Percentiles rank a stretch among this genome's conserved stretches.
These are phyloP conservation scores for Physella acuta DNA, from an alignment of 1,140 invertebrate species.

Conservation along the genomic window DNA sequence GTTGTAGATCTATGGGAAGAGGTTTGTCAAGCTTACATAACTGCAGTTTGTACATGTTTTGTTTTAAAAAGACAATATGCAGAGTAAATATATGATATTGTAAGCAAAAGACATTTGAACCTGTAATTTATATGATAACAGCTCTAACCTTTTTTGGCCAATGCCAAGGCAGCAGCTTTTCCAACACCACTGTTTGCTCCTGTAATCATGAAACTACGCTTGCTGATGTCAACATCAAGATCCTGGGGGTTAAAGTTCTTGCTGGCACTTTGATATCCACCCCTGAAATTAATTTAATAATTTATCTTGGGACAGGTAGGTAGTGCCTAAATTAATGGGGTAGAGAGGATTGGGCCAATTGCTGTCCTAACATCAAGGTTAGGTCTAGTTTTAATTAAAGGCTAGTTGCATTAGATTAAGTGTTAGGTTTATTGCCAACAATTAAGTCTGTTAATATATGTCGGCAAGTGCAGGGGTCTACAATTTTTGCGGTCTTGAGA, in stretches of 20 bases:
- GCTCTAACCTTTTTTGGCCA: slow-evolving; percentile 51
- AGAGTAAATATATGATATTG: no score
- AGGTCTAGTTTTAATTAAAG: background rate
- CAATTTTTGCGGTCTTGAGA: no score
- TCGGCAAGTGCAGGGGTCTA: no score
- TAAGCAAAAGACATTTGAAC: no score
- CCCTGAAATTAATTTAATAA: slow-evolving; percentile 34
- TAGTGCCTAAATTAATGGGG: background rate
- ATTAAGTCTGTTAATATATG: no score
- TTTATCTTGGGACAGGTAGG: background rate
- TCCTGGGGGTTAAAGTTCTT: slow-evolving; percentile 60
- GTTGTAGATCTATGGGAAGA: background rate
- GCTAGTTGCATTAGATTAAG: background rate
- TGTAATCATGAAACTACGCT: slow-evolving; percentile 61
- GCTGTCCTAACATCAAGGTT: background rate
- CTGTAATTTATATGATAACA: no score
- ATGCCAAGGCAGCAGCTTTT: slow-evolving; percentile 42
- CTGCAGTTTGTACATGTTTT: background rate
- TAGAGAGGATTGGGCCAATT: background rate
- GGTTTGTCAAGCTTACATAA: background rate
- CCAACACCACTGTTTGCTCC: slow-evolving; percentile 63
- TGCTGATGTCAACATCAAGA: slow-evolving; percentile 59
- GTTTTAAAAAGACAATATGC: background rate
- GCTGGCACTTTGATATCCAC: slow-evolving; percentile 59
- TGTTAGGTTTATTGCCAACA: background rate